A percentile compares a stretch with the other conserved stretches of the same genome.
Conservation (phyloP, 2,797 vertebrate genomes). For the Poecilia wingei region DNA sequence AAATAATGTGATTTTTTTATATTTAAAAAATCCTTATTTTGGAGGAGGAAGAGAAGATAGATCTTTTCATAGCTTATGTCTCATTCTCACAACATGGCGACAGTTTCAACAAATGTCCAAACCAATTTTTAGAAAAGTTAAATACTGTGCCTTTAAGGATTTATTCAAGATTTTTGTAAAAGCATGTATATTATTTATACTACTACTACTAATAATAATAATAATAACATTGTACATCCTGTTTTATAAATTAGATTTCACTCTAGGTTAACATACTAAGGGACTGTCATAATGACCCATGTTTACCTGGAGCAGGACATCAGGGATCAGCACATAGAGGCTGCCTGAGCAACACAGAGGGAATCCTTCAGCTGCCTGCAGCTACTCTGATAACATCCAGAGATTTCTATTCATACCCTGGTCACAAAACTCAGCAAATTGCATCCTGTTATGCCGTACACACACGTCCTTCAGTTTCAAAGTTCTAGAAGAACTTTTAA, state of each 20-base stretch:
- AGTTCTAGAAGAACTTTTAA: neutral
- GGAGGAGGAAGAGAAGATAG: too few species aligned
- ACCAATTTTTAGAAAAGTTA: too few species aligned
- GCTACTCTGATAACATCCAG: neutral
- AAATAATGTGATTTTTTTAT: neutral
- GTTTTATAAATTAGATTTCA: too few species aligned
- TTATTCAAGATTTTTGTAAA: too few species aligned
- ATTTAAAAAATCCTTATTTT: too few species aligned
- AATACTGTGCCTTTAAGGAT: too few species aligned
- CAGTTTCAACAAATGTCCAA: too few species aligned
- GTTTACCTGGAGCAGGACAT: neutral
- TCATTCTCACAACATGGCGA: too few species aligned
- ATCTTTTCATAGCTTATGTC: too few species aligned
- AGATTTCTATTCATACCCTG: neutral
- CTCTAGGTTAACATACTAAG: neutral
- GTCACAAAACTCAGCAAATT: neutral
- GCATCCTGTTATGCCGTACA: neutral
- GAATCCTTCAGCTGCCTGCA: conserved; percentile 2
- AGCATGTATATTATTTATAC: too few species aligned
- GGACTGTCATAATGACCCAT: neutral
- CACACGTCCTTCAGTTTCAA: neutral
- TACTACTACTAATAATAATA: too few species aligned
- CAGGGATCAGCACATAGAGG: neutral
- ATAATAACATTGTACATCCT: neutral
- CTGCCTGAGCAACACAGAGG: neutral